Conservation (phyloP, 1,140 invertebrate species). For the Cydia pomonella region DNA sequence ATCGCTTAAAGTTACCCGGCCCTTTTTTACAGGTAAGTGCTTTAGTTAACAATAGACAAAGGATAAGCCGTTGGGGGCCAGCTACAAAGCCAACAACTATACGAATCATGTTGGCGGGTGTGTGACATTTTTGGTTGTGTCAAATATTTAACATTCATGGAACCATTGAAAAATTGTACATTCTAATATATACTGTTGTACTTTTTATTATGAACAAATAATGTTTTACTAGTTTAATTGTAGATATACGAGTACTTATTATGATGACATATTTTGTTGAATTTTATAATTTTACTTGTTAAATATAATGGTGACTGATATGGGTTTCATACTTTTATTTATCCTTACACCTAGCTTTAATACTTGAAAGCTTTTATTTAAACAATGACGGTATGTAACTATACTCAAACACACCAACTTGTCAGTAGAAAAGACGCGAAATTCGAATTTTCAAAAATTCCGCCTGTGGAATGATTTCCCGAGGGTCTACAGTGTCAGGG, state of each 20-base stretch:
- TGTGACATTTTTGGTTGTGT: background rate
- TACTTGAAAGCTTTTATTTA: background rate
- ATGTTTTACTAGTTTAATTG: background rate
- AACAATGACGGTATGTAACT: too few relatives aligned
- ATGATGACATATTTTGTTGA: constrained; percentile 32
- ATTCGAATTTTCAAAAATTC: too few relatives aligned
- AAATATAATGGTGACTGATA: constrained; percentile 34
- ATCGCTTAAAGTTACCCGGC: too few relatives aligned
- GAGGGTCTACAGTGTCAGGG: too few relatives aligned
- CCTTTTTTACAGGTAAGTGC: too few relatives aligned
- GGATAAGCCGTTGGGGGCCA: too few relatives aligned
- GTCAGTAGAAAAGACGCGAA: too few relatives aligned
- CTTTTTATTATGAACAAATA: constrained; percentile 31
- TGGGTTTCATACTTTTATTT: constrained; percentile 24
- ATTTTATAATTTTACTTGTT: constrained; percentile 34
- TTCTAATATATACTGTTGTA: constrained; percentile 22
- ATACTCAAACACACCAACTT: too few relatives aligned
- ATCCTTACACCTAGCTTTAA: background rate
- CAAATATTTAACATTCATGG: background rate
- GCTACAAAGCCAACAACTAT: too few relatives aligned
- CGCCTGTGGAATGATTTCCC: too few relatives aligned
- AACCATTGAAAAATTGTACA: background rate
- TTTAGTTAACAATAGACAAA: too few relatives aligned
- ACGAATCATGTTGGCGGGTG: background rate
- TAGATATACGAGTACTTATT: constrained; percentile 9